Evolutionary conservation across 2,888 invertebrate species (phyloP), one percentile per base, ranked within the genome.

Genomic region (Scaptomyza flava): DNA sequence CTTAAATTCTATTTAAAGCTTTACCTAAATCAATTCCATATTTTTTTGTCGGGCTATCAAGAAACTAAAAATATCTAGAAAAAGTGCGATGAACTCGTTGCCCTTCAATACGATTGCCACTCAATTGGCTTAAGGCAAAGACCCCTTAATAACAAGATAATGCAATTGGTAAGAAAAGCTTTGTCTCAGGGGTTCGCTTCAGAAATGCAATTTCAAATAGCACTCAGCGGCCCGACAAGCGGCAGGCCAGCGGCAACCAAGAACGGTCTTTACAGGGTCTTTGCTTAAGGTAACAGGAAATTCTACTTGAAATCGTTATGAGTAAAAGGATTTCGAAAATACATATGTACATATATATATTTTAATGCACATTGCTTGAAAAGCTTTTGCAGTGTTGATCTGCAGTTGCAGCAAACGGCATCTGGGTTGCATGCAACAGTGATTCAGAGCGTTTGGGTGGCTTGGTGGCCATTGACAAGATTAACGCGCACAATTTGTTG

Each of bases 401-500:
- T 30, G 12, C 31, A 30, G 47, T 17, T 48, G 38, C n/a, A 38
- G 43, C 38, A 36, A 12, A 6, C 9, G 11, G 53, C 47, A 27
- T 27, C 27, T 27, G 27, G 27, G 27, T 27, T 27, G 53, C 31
- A 20, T 69, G 47, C 54, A 63, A 30, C 57, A 41, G 34, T 53
- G 38, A 34, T 27, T 31, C n/a, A 11, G 45, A 43, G 46, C 14
- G 14, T 41, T 60, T 34, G 34, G 31, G 38, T 34, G 34, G 50
- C 34, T 27, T 34, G 9, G 30, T 53, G 78, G 46, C 57, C 81
- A 73, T 77, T 77, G 73, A 73, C 73, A 62, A 69, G 81, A 81
- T 87, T 87, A 83, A 81, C 84, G 79, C 70, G 67, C 65, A 65
- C 79, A 84, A 81, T 87, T 87, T 81, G 87, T 87, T 81, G 56